Base-by-base conservation (phyloP, 2,888 invertebrate species). In the Synanthedon vespiformis region DNA sequence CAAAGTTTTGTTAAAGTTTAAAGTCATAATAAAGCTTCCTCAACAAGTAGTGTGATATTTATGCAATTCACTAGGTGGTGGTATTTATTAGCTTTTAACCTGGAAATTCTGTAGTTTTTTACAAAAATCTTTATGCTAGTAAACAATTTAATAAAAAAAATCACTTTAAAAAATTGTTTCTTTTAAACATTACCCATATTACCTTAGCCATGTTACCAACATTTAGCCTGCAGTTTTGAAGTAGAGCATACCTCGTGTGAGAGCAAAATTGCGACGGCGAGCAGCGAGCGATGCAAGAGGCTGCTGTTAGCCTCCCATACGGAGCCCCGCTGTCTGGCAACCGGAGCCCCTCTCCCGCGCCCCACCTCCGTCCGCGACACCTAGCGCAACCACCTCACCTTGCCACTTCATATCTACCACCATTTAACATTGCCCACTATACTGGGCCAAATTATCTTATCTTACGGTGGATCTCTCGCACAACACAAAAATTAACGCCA, bases 281-380 rank as follows among this genome's bases (percentile, higher is more conserved):
- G 72, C 70, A 68, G 66, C 64, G 72, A 70, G 68, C 79, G 74
- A 66, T 82, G 86, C 80, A 82, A 82, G 80, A 85, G 81, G 84
- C 76, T 84, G 83, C 72, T 81, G 81, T 65, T 82, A 74, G 81
- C 84, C 83, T 83, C 86, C 88, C 87, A 83, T 72, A 76, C 80
- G 88, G 88, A 87, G 88, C 88, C 88, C 80, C 88, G 88, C 88
- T 88, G 88, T 88, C 88, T 88, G 87, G 82, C 84, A 73, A 79
- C 72, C 74, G 70, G 61, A 67, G 68, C 69, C 67, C 70, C 64
- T 66, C 63, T 56, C 58, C 58, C 65, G 60, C 60, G 61, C 60
- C 53, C 56, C 58, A 49, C 52, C 54, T 50, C 54, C 53, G 50
- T 64, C 64, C 60, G 67, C 69, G 68, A 68, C 73, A 71, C 72